Base-by-base conservation (phyloP, 2,113 vertebrate genomes). In the Pleuronectes platessa region DNA sequence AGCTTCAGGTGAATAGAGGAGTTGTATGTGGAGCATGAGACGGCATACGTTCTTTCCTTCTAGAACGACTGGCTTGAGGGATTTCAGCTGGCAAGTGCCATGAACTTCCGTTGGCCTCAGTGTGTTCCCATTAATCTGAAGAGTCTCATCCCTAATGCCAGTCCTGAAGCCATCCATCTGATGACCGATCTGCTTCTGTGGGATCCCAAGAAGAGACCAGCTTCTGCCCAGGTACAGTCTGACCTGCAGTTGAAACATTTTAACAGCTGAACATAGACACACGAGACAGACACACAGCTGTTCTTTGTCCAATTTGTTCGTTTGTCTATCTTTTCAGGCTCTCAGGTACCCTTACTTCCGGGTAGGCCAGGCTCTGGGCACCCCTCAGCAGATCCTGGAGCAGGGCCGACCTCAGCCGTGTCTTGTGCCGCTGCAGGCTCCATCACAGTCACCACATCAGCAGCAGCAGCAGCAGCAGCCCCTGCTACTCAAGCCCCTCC, bases 71-170 rank as follows among this genome's bases (percentile, higher is more conserved):
- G 98, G 98, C 93, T 95, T 0, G 98, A 99, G 89, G 98, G 97
- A 59, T 96, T 95, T 87, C 97, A 97, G 76, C 95, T 99, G 66
- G 97, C 97, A 3, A 92, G 93, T 76, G 93, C 95, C 2, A 99
- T 99, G 97, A 98, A 96, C 78, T 99, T 99, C 92, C 96, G 96
- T 60, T 99, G 98, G 91, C 98, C 98, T 49, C 98, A 99, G 14
- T 99, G 96, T 86, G 94, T 98, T 68, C 95, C 97, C 42, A 96
- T 95, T 86, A 96, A 96, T 79, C 89, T 99, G 58, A 98, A 97
- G 93, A 96, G 96, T 23, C 96, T 99, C 17, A 98, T 99, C 66
- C 97, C 97, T 75, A 98, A 99, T 76, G 97, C 97, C 84, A 98
- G 98, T 79, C 94, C 84, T 12, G 98, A 98, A 86, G 97, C 97